Evolutionary conservation across 2,113 vertebrate species (phyloP).

Genomic region (Prietella phreatophila): DNA sequence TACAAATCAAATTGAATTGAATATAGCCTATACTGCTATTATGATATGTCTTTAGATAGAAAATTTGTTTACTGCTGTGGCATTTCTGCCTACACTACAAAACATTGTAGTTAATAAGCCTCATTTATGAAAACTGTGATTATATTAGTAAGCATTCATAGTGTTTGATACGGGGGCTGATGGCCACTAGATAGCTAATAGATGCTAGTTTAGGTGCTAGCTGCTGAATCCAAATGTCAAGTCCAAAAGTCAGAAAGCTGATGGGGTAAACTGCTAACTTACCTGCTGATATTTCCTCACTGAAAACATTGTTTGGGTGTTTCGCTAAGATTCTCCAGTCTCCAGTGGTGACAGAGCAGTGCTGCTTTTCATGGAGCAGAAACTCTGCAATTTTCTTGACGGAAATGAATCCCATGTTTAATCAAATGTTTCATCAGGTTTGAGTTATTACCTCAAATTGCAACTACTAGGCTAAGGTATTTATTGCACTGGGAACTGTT

Average conservation of each 20-base stretch:
- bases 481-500: conserved; percentile 9
- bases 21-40: neutral
- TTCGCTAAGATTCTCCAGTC: neutral
- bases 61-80: neutral
- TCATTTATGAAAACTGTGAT: neutral
- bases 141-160: neutral
- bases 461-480: neutral
- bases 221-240: neutral
- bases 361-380: neutral
- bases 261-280: neutral
- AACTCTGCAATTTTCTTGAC: neutral
- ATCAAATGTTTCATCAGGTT: neutral
- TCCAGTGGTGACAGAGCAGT: neutral
- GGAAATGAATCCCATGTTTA: conserved; percentile 9
- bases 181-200: neutral
- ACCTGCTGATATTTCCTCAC: neutral
- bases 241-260: neutral
- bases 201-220: neutral
- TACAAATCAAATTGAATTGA: too few relatives aligned
- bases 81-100: neutral
- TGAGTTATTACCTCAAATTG: conserved; percentile 4
- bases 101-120: neutral
- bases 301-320: neutral
- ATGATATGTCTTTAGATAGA: neutral
- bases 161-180: neutral